Percentiles rank a stretch among this genome's conserved stretches.
These are phyloP conservation scores for Drosophila biarmipes DNA, from an alignment of 1,140 invertebrate species.

Conservation along the genomic window DNA sequence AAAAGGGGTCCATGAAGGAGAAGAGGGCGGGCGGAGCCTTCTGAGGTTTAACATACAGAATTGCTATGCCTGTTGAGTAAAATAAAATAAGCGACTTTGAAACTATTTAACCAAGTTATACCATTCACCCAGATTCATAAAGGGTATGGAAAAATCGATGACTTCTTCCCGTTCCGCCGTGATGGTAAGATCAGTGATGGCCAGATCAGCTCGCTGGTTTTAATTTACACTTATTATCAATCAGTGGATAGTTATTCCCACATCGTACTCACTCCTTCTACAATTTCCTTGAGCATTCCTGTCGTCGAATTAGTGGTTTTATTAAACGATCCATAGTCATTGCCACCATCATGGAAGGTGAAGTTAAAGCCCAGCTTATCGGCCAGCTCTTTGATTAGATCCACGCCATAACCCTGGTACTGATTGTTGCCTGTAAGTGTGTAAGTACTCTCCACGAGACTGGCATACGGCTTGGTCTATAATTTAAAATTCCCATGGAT, in stretches of 20 bases:
- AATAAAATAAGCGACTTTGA: no score
- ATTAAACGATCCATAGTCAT: constrained; percentile 90
- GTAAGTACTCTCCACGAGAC: constrained; percentile 90
- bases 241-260: neutral
- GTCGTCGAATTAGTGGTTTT: constrained; percentile 90
- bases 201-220: constrained; percentile 90
- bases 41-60: constrained; percentile 92
- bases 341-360: constrained; percentile 90
- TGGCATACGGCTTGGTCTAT: constrained; percentile 93
- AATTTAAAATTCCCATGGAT: neutral
- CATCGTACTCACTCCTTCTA: constrained; percentile 88
- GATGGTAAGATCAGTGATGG: constrained; percentile 95
- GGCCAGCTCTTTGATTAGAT: constrained; percentile 91
- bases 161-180: constrained; percentile 92
- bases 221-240: neutral
- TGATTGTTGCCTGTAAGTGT: constrained; percentile 91
- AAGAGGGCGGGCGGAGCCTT: constrained; percentile 92
- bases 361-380: constrained; percentile 94
- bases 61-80: constrained; percentile 89
- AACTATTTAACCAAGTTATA: neutral
- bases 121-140: constrained; percentile 91
- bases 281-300: constrained; percentile 94
- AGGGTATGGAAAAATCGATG: constrained; percentile 96
- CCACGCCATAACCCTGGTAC: constrained; percentile 92
- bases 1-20: constrained; percentile 95